Evolutionary conservation across 1,140 invertebrate genomes (phyloP).

Genomic region (Acromyrmex heyeri): DNA sequence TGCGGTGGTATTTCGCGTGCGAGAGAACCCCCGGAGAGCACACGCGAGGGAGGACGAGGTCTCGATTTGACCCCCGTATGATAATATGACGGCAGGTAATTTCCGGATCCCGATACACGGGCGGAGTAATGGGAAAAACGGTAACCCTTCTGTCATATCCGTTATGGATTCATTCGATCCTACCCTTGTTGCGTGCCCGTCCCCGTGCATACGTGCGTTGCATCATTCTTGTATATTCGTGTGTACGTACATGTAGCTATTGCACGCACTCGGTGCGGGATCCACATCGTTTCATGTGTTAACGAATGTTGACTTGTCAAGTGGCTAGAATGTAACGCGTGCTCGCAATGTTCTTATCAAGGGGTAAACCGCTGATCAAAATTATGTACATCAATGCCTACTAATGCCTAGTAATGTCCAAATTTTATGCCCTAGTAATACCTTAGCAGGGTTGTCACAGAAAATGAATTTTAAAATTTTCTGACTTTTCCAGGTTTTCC

Average conservation of each 20-base stretch:
- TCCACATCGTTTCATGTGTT: conserved; percentile 49
- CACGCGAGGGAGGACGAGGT: conserved; percentile 46
- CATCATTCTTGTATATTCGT: neutral
- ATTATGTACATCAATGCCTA: no score
- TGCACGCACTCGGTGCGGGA: conserved; percentile 11
- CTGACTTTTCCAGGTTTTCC: no score
- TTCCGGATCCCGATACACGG: conserved; percentile 75
- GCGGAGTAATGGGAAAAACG: conserved; percentile 76
- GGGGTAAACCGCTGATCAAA: no score
- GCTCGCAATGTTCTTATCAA: conserved; percentile 12
- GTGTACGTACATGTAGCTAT: neutral
- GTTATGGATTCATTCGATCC: conserved; percentile 74
- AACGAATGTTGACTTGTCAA: conserved; percentile 42
- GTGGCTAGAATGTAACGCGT: conserved; percentile 11
- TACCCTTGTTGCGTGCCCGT: conserved; percentile 39
- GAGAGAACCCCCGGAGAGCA: conserved; percentile 17
- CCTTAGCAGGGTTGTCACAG: no score
- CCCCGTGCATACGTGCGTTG: neutral
- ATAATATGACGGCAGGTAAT: conserved; percentile 77
- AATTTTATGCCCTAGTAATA: no score
- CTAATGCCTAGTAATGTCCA: no score
- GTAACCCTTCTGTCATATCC: conserved; percentile 77
- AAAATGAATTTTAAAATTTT: no score
- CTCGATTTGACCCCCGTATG: conserved; percentile 78
- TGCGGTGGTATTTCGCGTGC: conserved; percentile 68